A percentile compares a stretch with the other conserved stretches of the same genome.
phyloP scores from a whole-genome alignment of 92 coral and sea anemone species.

The Parazoanthus atlanticus region DNA sequence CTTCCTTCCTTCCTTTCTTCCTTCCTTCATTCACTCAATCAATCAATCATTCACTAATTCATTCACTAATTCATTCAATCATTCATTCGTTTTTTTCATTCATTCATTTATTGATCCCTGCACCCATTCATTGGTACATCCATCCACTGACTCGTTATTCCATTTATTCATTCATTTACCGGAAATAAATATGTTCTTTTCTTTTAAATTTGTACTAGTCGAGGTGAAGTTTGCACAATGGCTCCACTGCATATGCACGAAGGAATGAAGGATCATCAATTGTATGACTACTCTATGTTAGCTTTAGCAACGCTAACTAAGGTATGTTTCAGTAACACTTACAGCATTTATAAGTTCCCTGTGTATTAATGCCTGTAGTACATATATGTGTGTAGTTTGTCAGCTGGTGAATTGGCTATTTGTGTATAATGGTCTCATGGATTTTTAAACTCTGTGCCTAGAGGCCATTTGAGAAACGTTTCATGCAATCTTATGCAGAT shows the following conservation, averaged over 20 bases:
- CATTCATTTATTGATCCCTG: background rate
- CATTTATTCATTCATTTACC: background rate
- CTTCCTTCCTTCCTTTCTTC: background rate
- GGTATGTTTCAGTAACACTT: slow-evolving; percentile 47
- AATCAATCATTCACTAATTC: background rate
- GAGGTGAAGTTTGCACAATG: slow-evolving; percentile 95
- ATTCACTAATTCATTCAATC: background rate
- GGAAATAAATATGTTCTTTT: background rate
- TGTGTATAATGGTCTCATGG: background rate
- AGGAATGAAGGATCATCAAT: slow-evolving; percentile 83
- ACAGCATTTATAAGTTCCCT: background rate
- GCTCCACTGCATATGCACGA: slow-evolving; percentile 91
- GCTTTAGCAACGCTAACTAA: slow-evolving; percentile 94
- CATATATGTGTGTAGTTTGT: background rate
- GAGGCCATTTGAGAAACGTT: too few relatives aligned
- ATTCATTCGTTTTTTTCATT: background rate
- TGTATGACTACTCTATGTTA: slow-evolving; percentile 80
- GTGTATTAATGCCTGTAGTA: background rate
- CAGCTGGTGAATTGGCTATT: background rate
- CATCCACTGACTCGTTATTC: background rate
- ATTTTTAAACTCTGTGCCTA: too few relatives aligned
- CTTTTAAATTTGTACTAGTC: slow-evolving; percentile 52
- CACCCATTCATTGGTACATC: background rate
- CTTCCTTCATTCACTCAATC: background rate
- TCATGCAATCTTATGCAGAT: too few relatives aligned